Evolutionary conservation across 2,113 vertebrate genomes (phyloP), one percentile per base, ranked within the genome.

Genomic region (Phycodurus eques): DNA sequence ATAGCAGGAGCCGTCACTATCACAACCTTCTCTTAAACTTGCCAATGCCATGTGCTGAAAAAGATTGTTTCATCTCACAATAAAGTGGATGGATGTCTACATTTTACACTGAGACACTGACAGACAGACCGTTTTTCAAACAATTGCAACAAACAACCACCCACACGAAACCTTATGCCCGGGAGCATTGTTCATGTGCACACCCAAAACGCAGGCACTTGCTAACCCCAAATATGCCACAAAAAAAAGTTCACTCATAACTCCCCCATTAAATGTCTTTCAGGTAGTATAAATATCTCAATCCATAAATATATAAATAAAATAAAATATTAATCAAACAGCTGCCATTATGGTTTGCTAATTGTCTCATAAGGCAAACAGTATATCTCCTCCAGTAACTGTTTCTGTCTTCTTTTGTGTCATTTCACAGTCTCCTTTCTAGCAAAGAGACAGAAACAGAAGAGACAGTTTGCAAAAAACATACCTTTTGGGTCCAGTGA

Each of bases 381-480:
- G n/a, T 8, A 31, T 74, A 71, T 64, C 39, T 70, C 67, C 73
- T 71, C 56, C 46, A 76, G 80, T 73, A 44, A 51, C 65, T 57
- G 61, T 76, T 74, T 76, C 11, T 5, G 17, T 78, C 73, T 78
- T 77, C 60, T 72, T 70, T 69, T 64, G 73, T 75, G 63, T 76
- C 75, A 63, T 73, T 49, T 1, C 74, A 72, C 62, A 51, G 20
- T 71, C 70, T 67, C 72, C 73, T 54, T 61, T 54, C 53, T 54
- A n/a, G 53, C 53, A 63, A 57, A 68, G 79, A 81, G 78, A 88
- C 77, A 3, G 75, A 83, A 83, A 86, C 80, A 75, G 57, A 74
- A 74, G 56, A 85, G 80, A 79, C 78, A 62, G 78, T 84, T 81
- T 87, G 67, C 71, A 75, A 79, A 74, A 84, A 57, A 89, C 78